Evolutionary conservation across 92 coral and sea anemone genomes (phyloP).

Genomic region (Paragorgia papillata): DNA sequence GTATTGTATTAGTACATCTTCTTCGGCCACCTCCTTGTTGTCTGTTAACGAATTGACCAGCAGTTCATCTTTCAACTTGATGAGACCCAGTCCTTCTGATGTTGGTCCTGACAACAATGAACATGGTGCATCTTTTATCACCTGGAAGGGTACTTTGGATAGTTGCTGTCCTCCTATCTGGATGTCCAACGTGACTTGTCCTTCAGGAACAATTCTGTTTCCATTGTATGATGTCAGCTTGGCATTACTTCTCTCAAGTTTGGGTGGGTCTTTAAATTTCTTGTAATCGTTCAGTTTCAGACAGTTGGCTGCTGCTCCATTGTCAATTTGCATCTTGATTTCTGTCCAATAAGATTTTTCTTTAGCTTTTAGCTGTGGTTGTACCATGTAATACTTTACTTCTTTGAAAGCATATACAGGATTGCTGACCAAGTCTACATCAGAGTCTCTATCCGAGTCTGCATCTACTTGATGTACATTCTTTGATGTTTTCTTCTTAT

Average conservation of each 20-base stretch:
- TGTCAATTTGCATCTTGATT: not conserved
- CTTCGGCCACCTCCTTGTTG: slow-evolving; percentile 16
- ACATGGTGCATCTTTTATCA: not conserved
- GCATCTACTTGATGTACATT: slow-evolving; percentile 7
- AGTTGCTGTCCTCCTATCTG: slow-evolving; percentile 21
- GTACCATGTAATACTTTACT: slow-evolving; percentile 37
- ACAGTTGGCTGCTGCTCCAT: not conserved
- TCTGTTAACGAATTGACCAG: not conserved
- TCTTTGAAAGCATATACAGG: slow-evolving; percentile 21
- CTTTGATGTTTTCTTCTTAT: slow-evolving; percentile 11
- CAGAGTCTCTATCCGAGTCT: slow-evolving; percentile 24
- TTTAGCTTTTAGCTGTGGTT: slow-evolving; percentile 16
- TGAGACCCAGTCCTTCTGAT: not conserved
- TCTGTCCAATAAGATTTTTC: slow-evolving; percentile 5
- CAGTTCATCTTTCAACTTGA: not conserved
- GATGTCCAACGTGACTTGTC: slow-evolving; percentile 23
- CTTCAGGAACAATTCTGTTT: slow-evolving; percentile 25
- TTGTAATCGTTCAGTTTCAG: not conserved
- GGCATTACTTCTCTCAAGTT: slow-evolving; percentile 2
- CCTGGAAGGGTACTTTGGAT: slow-evolving; percentile 10
- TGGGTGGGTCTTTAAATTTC: not conserved
- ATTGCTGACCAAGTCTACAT: not conserved
- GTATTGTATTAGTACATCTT: slow-evolving; percentile 17
- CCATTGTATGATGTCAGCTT: slow-evolving; percentile 34
- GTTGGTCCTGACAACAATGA: not conserved